Conservation (phyloP, 2,797 vertebrate genomes). For the Crypturellus tataupa region DNA sequence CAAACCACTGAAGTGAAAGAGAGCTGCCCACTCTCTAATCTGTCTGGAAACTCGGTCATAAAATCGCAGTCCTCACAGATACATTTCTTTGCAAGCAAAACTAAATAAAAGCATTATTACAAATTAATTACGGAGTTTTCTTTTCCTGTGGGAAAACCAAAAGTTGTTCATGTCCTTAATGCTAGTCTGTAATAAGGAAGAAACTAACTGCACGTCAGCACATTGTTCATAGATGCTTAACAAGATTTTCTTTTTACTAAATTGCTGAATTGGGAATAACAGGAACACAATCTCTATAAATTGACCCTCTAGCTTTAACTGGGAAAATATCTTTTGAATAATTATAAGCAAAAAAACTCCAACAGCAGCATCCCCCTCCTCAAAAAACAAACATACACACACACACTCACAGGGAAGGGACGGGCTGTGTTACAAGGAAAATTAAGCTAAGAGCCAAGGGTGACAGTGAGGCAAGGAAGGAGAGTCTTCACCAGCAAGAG, state of each 20-base stretch:
- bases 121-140: not conserved
- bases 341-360: not conserved
- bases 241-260: not conserved
- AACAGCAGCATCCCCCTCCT: not conserved
- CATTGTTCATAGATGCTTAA: not conserved
- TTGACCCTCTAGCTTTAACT: slow-evolving; percentile 26
- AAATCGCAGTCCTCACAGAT: not conserved
- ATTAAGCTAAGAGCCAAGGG: not conserved
- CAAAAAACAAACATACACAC: not conserved
- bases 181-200: not conserved
- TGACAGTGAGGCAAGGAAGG: accelerated
- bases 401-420: not conserved
- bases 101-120: not conserved
- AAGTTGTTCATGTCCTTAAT: not conserved
- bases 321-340: slow-evolving; percentile 1
- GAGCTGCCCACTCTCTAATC: not conserved
- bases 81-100: not conserved
- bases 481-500: not conserved
- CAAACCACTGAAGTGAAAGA: not conserved
- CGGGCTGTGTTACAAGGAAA: not conserved
- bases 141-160: not conserved
- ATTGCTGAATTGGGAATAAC: not conserved
- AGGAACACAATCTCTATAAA: slow-evolving; percentile 27
- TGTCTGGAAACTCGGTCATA: not conserved
- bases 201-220: not conserved